These are phyloP conservation scores for Intellagama lesueurii DNA, from an alignment of 2,797 vertebrate species.

Conservation along the genomic window DNA sequence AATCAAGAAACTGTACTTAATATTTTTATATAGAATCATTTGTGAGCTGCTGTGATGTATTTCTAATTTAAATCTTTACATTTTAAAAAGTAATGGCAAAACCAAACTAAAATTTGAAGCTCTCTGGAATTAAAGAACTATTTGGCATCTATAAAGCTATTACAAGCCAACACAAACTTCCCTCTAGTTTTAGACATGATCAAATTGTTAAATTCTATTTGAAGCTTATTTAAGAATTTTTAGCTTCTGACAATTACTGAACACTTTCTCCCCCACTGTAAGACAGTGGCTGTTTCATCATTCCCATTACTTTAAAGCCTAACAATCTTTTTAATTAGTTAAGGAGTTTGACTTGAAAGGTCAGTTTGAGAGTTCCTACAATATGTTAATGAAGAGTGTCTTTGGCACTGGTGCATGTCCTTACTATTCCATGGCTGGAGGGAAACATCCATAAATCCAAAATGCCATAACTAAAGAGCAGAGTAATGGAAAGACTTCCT, in stretches of 20 bases:
- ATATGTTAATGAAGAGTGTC: slow-evolving; percentile 15
- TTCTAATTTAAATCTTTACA: slow-evolving; percentile 3
- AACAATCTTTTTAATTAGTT: not conserved
- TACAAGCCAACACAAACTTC: not conserved
- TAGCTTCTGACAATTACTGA: too few relatives aligned
- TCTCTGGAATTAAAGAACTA: not conserved
- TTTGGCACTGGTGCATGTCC: slow-evolving; percentile 20
- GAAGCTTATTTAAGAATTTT: not conserved
- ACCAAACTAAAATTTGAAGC: not conserved
- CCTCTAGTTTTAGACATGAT: not conserved
- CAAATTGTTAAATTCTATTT: not conserved
- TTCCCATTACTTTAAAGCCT: slow-evolving; percentile 28
- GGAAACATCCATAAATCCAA: slow-evolving; percentile 41
- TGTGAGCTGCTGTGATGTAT: not conserved
- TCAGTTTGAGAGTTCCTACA: not conserved
- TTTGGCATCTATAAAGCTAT: not conserved
- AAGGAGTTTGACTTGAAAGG: slow-evolving; percentile 23
- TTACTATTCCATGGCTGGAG: slow-evolving; percentile 32
- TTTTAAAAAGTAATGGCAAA: not conserved
- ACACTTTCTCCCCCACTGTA: not conserved
- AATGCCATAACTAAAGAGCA: slow-evolving; percentile 23
- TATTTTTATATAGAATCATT: not conserved
- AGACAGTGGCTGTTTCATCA: not conserved
- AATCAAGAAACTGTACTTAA: not conserved
- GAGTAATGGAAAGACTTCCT: slow-evolving; percentile 36